A percentile compares a stretch with the other conserved stretches of the same genome.
Conservation (phyloP, 2,888 invertebrate genomes). For the Andrena bicolor region DNA sequence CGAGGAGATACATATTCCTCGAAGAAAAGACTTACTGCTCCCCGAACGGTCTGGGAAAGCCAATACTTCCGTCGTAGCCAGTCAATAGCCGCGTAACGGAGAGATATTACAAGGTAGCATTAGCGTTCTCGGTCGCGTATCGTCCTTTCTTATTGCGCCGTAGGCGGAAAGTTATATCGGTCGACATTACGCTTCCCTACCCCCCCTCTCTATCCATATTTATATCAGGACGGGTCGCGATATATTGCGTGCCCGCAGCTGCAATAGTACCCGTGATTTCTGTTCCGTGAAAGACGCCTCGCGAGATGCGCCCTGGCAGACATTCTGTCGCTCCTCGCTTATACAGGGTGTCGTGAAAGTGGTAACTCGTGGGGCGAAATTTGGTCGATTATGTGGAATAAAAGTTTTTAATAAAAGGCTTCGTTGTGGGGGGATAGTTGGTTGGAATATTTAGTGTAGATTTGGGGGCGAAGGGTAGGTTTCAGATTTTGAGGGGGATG, state of each 20-base stretch:
- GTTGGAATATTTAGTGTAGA: too few relatives aligned
- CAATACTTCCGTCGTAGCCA: constrained; percentile 12
- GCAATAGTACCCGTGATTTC: constrained; percentile 22
- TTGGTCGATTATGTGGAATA: too few relatives aligned
- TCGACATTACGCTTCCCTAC: constrained; percentile 7
- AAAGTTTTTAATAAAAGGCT: too few relatives aligned
- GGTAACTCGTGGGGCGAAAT: too few relatives aligned
- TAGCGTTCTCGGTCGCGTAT: constrained; percentile 39
- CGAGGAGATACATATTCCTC: neutral
- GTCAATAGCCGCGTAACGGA: constrained; percentile 23
- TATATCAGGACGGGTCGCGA: constrained; percentile 31
- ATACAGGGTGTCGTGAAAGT: neutral
- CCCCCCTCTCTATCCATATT: constrained; percentile 32
- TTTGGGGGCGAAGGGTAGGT: too few relatives aligned
- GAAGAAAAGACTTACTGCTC: neutral
- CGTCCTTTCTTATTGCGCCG: constrained; percentile 31
- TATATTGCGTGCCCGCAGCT: constrained; percentile 25
- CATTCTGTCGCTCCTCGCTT: neutral
- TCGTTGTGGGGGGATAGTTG: neutral
- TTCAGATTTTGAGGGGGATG: too few relatives aligned
- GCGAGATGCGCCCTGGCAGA: neutral
- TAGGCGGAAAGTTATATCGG: constrained; percentile 28
- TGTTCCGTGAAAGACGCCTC: constrained; percentile 11
- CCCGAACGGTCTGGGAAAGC: neutral
- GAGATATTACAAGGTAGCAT: constrained; percentile 48